These are phyloP conservation scores for Tyrannus savana DNA, from an alignment of 2,113 vertebrate species.

Conservation along the genomic window DNA sequence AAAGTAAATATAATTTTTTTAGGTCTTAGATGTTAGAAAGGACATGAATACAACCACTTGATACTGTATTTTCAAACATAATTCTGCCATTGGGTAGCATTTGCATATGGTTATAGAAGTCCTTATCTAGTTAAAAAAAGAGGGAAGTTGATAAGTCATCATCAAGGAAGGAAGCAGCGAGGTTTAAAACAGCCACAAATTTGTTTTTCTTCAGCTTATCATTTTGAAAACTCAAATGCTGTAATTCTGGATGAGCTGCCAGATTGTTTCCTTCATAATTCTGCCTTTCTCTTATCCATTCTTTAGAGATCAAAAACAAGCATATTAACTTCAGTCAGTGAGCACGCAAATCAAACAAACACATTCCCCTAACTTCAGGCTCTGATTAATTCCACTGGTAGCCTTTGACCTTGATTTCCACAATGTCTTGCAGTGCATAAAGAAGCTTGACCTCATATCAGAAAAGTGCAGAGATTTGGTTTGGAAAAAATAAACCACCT, in stretches of 20 bases:
- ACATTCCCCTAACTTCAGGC: not conserved
- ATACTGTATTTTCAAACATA: not conserved
- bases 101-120: not conserved
- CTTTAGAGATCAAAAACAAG: constrained; percentile 52
- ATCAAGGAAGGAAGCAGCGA: constrained; percentile 64
- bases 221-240: constrained; percentile 24
- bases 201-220: constrained; percentile 58
- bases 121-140: not conserved
- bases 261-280: constrained; percentile 66
- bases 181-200: constrained; percentile 44
- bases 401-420: constrained; percentile 66
- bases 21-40: not conserved
- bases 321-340: constrained; percentile 30
- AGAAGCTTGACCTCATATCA: constrained; percentile 5
- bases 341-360: constrained; percentile 32
- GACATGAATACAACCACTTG: not conserved
- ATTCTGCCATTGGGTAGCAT: not conserved
- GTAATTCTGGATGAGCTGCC: constrained; percentile 46
- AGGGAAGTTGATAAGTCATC: constrained; percentile 49
- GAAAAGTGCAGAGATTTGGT: constrained; percentile 53
- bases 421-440: constrained; percentile 16
- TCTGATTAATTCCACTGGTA: constrained; percentile 40
- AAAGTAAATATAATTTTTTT: not conserved
- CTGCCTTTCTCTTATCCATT: constrained; percentile 38
- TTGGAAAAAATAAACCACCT: constrained; percentile 55